These are phyloP conservation scores for Calidris pygmaea DNA, from an alignment of 2,113 vertebrate species.

Conservation along the genomic window DNA sequence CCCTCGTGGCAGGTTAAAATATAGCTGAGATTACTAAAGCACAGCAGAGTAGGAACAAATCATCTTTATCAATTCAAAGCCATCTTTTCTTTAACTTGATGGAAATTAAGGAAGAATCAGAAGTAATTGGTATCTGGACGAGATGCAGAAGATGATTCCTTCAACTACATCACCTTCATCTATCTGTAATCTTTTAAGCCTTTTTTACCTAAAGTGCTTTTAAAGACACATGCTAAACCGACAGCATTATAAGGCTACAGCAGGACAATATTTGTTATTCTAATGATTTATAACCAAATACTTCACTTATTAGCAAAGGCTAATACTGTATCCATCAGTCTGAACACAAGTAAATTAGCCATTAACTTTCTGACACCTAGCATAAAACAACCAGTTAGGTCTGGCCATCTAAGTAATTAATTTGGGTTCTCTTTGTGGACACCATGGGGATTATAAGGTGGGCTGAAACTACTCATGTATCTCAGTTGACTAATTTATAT, in stretches of 20 bases:
- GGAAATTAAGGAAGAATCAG: conserved; percentile 46
- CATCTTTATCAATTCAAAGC: conserved; percentile 42
- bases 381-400: conserved; percentile 52
- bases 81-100: conserved; percentile 33
- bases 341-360: conserved; percentile 31
- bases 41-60: not conserved
- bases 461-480: conserved; percentile 11
- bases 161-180: conserved; percentile 14
- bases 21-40: conserved; percentile 9
- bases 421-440: conserved; percentile 23
- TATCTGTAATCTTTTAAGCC: conserved; percentile 7
- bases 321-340: conserved; percentile 24
- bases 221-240: not conserved
- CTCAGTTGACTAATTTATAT: conserved; percentile 44
- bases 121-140: conserved; percentile 23
- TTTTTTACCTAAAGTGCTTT: not conserved
- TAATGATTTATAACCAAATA: conserved; percentile 52
- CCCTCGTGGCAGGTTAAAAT: not conserved
- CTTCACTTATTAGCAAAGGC: conserved; percentile 38
- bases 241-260: not conserved
- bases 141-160: conserved; percentile 18
- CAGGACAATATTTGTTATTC: not conserved
- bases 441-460: conserved; percentile 24
- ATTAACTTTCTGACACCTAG: conserved; percentile 43
- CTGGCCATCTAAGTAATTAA: conserved; percentile 43